Evolutionary conservation across 2,888 invertebrate species (phyloP), one percentile per base, ranked within the genome.

Genomic region (Lysandra coridon): DNA sequence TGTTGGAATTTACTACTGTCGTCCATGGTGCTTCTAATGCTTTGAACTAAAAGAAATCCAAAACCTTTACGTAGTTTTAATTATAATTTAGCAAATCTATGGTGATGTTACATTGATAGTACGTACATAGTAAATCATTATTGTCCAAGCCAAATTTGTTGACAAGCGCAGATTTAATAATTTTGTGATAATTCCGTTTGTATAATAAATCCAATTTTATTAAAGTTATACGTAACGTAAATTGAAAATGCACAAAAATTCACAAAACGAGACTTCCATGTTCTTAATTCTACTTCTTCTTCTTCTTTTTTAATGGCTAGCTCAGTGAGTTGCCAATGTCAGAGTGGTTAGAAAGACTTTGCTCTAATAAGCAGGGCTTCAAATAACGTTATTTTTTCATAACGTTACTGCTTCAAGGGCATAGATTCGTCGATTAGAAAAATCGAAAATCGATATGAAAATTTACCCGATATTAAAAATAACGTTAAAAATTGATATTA

Each of bases 1-100:
- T 97, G 96, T 84, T 96, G 95, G 84, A 96, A 95, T 94, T 96
- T 97, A 83, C 87, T 88, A 78, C 89, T 87, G 86, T 94, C 92
- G 81, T 93, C 94, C 94, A 94, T 94, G 87, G 84, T 89, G 90
- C 83, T 83, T 80, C 86, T 83, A 86, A 85, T 83, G 83, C 84
- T 86, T 87, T 91, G 88, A 93, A 92, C 93, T 92, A 92, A 91
- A 91, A 92, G 90, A 88, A 93, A 89, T 89, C 92, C 92, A 92
- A 92, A 92, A 89, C 86, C 90, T 91, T 89, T 92, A 92, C 92
- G 92, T 89, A 92, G 88, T 87, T 90, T 89, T 85, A 85, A 87
- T 85, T 86, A 88, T 84, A 83, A 82, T 82, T 80, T 82, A 83
- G 33, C 62, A 75, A 62, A 62, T 75, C 81, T 84, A 87, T 84